These are phyloP conservation scores for Aphelenchoides fujianensis DNA, from an alignment of 1,140 invertebrate species.

Conservation along the genomic window DNA sequence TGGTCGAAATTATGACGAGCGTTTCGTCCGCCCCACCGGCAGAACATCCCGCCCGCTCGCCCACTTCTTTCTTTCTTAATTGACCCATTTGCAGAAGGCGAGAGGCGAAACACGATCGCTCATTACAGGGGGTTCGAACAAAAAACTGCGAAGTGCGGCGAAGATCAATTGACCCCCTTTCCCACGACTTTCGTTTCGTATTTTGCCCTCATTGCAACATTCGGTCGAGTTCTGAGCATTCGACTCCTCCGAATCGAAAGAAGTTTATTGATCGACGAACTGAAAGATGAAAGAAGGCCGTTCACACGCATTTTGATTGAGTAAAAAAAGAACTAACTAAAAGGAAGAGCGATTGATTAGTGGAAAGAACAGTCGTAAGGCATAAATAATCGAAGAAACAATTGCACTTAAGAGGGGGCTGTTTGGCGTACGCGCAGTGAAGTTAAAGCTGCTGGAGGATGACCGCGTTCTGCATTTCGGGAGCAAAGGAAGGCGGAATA, in stretches of 20 bases:
- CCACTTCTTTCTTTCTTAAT: neutral
- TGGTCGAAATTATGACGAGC: no score
- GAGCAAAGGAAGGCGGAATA: conserved; percentile 50
- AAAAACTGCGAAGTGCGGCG: neutral
- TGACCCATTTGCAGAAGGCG: neutral
- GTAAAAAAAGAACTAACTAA: neutral
- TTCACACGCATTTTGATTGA: neutral
- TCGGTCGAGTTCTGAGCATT: no score
- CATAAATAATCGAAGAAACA: neutral
- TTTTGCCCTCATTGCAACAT: no score
- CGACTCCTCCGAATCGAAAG: no score
- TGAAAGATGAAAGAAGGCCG: neutral
- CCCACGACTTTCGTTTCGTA: no score
- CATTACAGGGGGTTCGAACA: neutral
- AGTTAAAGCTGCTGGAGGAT: conserved; percentile 58
- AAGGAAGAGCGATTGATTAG: no score
- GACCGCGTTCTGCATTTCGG: conserved; percentile 56
- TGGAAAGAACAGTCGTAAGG: no score
- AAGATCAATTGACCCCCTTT: neutral
- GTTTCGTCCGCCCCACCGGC: no score
- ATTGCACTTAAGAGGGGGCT: neutral
- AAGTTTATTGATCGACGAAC: no score
- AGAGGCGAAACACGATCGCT: neutral
- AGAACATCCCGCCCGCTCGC: no score
- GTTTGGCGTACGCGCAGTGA: no score